Evolutionary conservation across 92 coral and sea anemone species (phyloP).

Genomic region (Porites evermanni): DNA sequence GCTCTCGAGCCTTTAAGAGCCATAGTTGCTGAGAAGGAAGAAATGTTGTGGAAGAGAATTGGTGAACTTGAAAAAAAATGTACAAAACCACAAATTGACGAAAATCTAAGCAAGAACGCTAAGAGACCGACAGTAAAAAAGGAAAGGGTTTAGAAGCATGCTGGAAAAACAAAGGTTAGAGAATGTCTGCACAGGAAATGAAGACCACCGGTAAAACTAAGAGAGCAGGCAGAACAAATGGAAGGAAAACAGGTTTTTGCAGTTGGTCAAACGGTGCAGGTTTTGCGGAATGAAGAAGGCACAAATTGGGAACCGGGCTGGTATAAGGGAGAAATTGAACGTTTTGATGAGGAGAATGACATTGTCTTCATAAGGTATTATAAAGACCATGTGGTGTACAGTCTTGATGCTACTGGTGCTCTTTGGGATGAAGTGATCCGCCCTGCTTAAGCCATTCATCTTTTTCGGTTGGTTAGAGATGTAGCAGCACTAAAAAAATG

Average conservation of each 20-base stretch:
- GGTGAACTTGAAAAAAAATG: slow-evolving; percentile 9
- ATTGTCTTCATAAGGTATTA: slow-evolving; percentile 35
- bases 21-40: slow-evolving; percentile 18
- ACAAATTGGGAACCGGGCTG: slow-evolving; percentile 59
- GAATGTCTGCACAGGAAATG: slow-evolving; percentile 23
- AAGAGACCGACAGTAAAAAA: neutral
- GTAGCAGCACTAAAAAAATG: slow-evolving; percentile 6
- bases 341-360: slow-evolving; percentile 47
- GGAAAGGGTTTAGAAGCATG: neutral
- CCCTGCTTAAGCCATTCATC: neutral
- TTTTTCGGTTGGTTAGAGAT: slow-evolving; percentile 5
- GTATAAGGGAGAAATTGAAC: slow-evolving; percentile 58
- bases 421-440: slow-evolving; percentile 42
- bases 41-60: slow-evolving; percentile 10
- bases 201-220: slow-evolving; percentile 26
- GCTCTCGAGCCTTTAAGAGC: slow-evolving; percentile 29
- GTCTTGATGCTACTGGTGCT: slow-evolving; percentile 53
- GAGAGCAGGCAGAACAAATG: neutral
- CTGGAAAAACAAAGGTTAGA: neutral
- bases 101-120: neutral
- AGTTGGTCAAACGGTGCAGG: slow-evolving; percentile 53
- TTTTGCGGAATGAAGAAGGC: slow-evolving; percentile 51
- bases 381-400: slow-evolving; percentile 46
- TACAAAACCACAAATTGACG: neutral
- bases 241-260: neutral